phyloP scores from a whole-genome alignment of 2,888 invertebrate species.

The Latheticus oryzae region DNA sequence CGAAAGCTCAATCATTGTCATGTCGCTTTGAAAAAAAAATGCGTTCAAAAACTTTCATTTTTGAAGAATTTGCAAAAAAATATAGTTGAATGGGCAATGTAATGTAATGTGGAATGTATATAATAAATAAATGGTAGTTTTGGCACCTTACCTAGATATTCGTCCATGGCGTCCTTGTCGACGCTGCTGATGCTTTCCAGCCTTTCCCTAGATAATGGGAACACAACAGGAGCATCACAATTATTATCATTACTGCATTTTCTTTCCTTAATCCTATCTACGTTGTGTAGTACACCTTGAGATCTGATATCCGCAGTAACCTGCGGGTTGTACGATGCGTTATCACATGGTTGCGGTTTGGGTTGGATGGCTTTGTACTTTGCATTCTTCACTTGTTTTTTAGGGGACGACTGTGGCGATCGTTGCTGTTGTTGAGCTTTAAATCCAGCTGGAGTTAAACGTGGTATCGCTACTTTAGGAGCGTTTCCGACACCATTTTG shows the following conservation, averaged over 20 bases:
- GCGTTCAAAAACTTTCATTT: not conserved
- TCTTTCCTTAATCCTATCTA: constrained; percentile 56
- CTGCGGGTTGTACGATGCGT: constrained; percentile 62
- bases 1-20: too few species aligned
- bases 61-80: not conserved
- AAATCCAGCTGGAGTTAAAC: constrained; percentile 47
- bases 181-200: constrained; percentile 81
- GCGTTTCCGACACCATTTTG: constrained; percentile 28
- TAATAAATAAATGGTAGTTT: too few species aligned
- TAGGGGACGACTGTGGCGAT: constrained; percentile 48
- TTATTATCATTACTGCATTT: constrained; percentile 51
- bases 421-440: constrained; percentile 44
- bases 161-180: constrained; percentile 84
- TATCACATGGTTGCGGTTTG: constrained; percentile 65
- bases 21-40: not conserved
- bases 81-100: not conserved
- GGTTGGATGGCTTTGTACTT: constrained; percentile 70
- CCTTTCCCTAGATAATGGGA: constrained; percentile 69
- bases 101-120: too few species aligned
- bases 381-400: constrained; percentile 52
- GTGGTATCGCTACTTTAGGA: constrained; percentile 58
- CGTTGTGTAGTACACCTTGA: constrained; percentile 58
- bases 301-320: constrained; percentile 60
- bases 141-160: constrained; percentile 73
- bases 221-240: constrained; percentile 51